Percentiles rank a stretch among this genome's conserved stretches.
These are phyloP conservation scores for Archocentrus centrarchus DNA, from an alignment of 2,113 vertebrate species.

Conservation along the genomic window DNA sequence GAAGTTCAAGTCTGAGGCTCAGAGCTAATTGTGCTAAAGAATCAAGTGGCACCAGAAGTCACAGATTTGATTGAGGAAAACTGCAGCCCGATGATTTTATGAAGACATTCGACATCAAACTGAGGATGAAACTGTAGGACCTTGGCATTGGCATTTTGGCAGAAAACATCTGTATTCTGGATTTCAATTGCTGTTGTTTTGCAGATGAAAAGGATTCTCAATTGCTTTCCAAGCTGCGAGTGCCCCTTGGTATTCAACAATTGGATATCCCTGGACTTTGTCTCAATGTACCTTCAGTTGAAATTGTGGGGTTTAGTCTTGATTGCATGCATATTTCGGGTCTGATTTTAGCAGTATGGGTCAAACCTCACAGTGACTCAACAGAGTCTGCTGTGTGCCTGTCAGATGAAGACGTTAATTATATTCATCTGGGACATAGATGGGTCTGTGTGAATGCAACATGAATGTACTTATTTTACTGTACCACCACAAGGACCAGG, in stretches of 20 bases:
- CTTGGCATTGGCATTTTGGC: slow-evolving; percentile 62
- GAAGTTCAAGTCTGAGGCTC: slow-evolving; percentile 72
- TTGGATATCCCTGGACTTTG: slow-evolving; percentile 78
- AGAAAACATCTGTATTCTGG: slow-evolving; percentile 69
- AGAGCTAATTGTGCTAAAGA: slow-evolving; percentile 69
- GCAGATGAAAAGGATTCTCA: slow-evolving; percentile 73
- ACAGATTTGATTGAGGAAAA: slow-evolving; percentile 58
- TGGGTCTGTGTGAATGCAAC: slow-evolving; percentile 73
- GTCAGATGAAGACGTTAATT: slow-evolving; percentile 76
- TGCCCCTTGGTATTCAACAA: slow-evolving; percentile 73
- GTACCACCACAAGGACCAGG: slow-evolving; percentile 72
- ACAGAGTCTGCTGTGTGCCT: slow-evolving; percentile 73
- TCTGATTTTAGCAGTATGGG: slow-evolving; percentile 77
- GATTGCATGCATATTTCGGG: slow-evolving; percentile 78
- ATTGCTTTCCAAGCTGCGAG: slow-evolving; percentile 59
- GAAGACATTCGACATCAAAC: slow-evolving; percentile 66
- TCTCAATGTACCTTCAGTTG: slow-evolving; percentile 71
- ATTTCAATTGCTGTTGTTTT: slow-evolving; percentile 63
- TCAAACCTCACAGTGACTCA: slow-evolving; percentile 78
- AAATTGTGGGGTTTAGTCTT: slow-evolving; percentile 79
- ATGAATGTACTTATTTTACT: slow-evolving; percentile 77
- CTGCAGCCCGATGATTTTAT: slow-evolving; percentile 50
- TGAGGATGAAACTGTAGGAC: slow-evolving; percentile 56
- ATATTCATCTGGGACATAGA: slow-evolving; percentile 78
- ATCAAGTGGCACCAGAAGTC: slow-evolving; percentile 64